These are phyloP conservation scores for Hyphantria cunea DNA, from an alignment of 1,140 invertebrate genomes.

Conservation along the genomic window DNA sequence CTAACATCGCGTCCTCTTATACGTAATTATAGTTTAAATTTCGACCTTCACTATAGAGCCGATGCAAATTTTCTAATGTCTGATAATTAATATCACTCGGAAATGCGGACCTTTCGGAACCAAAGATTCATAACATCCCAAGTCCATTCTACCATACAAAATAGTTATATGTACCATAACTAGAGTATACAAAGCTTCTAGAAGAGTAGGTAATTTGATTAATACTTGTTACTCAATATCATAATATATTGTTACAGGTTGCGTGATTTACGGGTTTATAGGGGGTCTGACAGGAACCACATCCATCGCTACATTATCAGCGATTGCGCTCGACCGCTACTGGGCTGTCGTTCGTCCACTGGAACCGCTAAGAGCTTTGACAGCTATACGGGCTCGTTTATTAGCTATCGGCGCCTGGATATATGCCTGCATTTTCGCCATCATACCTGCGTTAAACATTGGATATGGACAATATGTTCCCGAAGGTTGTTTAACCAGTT, in stretches of 20 bases:
- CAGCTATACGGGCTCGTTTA: conserved; percentile 83
- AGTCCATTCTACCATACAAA: too few relatives aligned
- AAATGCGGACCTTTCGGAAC: too few relatives aligned
- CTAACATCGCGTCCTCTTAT: too few relatives aligned
- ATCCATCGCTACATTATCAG: conserved; percentile 87
- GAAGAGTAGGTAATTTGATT: too few relatives aligned
- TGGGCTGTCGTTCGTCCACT: conserved; percentile 88
- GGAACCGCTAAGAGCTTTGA: conserved; percentile 83
- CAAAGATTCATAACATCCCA: too few relatives aligned
- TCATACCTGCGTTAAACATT: conserved; percentile 86
- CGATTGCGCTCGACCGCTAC: conserved; percentile 88
- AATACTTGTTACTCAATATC: too few relatives aligned
- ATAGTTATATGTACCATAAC: too few relatives aligned
- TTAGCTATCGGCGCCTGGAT: conserved; percentile 86
- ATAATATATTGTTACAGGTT: conserved; percentile 80
- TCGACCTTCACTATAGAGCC: too few relatives aligned
- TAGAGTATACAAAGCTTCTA: too few relatives aligned
- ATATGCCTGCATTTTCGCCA: conserved; percentile 86
- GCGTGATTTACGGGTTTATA: conserved; percentile 87
- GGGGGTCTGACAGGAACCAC: conserved; percentile 88
- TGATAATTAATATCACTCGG: too few relatives aligned
- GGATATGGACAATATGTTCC: conserved; percentile 88
- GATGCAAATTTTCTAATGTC: too few relatives aligned
- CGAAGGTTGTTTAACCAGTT: conserved; percentile 90
- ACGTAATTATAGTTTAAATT: too few relatives aligned